Conservation (phyloP, 2,113 vertebrate species). For the Sinocyclocheilus rhinocerous region DNA sequence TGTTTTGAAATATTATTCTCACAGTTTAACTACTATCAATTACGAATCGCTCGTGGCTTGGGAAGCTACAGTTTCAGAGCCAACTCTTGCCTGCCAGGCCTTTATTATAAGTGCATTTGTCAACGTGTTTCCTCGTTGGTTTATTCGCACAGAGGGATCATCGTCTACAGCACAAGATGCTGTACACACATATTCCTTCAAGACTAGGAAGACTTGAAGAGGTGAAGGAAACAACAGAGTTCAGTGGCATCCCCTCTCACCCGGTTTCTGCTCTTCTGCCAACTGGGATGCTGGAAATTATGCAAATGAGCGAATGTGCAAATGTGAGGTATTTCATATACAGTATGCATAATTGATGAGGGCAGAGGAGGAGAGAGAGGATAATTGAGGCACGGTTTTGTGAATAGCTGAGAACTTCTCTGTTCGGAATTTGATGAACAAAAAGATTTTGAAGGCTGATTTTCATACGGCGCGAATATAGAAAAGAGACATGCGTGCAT, state of each 20-base stretch:
- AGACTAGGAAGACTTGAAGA: conserved; percentile 16
- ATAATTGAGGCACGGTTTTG: conserved; percentile 55
- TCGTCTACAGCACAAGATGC: not conserved
- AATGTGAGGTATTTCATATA: conserved; percentile 65
- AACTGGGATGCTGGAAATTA: conserved; percentile 58
- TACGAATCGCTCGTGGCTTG: not conserved
- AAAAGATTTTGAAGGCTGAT: conserved; percentile 38
- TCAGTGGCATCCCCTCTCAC: conserved; percentile 46
- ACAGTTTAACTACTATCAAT: not conserved
- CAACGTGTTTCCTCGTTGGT: not conserved
- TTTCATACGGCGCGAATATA: conserved; percentile 21
- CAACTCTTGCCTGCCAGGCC: not conserved
- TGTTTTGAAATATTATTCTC: not conserved
- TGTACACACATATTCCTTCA: not conserved
- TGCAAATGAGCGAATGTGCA: conserved; percentile 63
- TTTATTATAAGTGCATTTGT: not conserved
- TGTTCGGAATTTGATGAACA: conserved; percentile 33
- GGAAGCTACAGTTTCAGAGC: not conserved
- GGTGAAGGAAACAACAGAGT: conserved; percentile 41
- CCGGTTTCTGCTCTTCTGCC: conserved; percentile 53
- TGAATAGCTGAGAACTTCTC: conserved; percentile 32
- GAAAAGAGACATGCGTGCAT: not conserved
- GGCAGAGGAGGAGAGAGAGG: conserved; percentile 47
- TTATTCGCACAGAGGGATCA: not conserved
- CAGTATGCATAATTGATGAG: conserved; percentile 69